Evolutionary conservation across 2,797 vertebrate genomes (phyloP).

Genomic region (Thamnophis elegans): DNA sequence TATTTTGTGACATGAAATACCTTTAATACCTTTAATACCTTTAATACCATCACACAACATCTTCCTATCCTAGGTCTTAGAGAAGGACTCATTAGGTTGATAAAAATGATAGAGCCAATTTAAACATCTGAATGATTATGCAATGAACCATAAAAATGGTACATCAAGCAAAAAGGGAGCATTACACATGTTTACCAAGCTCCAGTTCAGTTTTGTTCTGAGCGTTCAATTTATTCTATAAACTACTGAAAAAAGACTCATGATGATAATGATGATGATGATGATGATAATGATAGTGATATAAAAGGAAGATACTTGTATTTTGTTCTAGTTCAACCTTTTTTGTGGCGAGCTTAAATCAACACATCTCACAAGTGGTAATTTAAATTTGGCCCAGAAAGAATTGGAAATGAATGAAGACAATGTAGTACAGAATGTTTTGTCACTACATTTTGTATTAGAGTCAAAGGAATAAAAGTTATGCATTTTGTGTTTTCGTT

Average conservation of each 20-base stretch:
- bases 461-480: not conserved
- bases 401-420: not conserved
- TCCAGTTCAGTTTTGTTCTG: not conserved
- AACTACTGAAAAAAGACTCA: not conserved
- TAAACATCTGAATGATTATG: not conserved
- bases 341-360: not conserved
- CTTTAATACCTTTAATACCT: not conserved
- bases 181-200: not conserved
- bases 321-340: not conserved
- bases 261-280: not conserved
- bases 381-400: not conserved
- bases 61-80: not conserved
- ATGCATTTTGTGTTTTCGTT: not conserved
- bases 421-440: not conserved
- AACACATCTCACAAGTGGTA: not conserved
- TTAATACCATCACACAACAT: not conserved
- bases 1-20: not conserved
- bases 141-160: not conserved
- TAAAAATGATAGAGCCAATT: not conserved
- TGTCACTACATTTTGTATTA: not conserved
- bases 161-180: not conserved
- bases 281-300: no score
- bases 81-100: not conserved
- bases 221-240: not conserved
- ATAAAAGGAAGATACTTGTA: not conserved